A percentile compares a stretch with the other conserved stretches of the same genome.
Evolutionary conservation across 2,113 vertebrate species (phyloP).

Genomic region (Elanus axillaris): DNA sequence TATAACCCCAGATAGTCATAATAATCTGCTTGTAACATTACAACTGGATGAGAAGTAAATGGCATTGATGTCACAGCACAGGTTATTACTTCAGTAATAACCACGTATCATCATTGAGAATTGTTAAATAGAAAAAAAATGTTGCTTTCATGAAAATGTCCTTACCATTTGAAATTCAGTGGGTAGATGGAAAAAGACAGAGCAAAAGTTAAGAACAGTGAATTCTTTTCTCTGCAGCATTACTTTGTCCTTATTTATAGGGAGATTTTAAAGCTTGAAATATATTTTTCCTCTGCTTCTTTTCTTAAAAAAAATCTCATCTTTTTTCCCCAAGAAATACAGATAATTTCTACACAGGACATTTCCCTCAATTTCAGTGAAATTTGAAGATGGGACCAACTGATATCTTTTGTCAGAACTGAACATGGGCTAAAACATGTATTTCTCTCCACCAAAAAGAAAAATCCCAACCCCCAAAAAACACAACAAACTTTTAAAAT

Average conservation of each 20-base stretch:
- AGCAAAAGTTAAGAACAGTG: background rate
- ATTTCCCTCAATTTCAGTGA: background rate
- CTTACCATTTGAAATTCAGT: background rate
- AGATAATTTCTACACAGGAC: too few species aligned
- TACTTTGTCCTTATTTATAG: background rate
- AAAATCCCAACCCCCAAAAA: too few species aligned
- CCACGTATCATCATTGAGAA: background rate
- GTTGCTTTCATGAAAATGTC: background rate
- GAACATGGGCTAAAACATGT: background rate
- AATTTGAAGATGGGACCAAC: background rate
- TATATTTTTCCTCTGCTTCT: background rate
- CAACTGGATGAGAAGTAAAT: background rate
- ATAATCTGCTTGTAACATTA: background rate
- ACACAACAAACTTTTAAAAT: background rate
- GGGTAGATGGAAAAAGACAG: background rate
- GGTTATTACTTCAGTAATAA: background rate
- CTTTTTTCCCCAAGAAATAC: background rate
- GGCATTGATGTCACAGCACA: background rate
- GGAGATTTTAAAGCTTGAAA: background rate
- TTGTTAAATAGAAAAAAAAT: background rate
- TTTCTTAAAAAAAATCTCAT: background rate
- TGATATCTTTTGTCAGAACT: background rate
- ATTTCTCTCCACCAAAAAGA: background rate
- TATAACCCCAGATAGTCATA: background rate
- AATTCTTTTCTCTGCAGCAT: background rate